Base-by-base conservation (phyloP, 2,113 vertebrate genomes). In the Chamaetylas fuelleborni region DNA sequence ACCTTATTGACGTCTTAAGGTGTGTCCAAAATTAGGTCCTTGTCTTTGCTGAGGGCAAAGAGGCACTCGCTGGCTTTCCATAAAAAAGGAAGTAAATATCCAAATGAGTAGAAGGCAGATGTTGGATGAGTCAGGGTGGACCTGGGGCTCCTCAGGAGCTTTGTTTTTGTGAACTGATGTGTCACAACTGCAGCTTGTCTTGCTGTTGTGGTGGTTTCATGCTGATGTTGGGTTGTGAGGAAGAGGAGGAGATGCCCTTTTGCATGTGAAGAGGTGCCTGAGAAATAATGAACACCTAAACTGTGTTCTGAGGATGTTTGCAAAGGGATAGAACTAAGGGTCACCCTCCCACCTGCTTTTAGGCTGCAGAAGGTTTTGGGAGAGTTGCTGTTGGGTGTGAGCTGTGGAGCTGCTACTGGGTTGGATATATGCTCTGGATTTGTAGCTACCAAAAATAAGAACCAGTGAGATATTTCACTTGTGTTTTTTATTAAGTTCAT, bases 1-100 rank as follows among this genome's bases (percentile, higher is more conserved):
- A 95, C 93, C 79, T 92, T 88, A 34, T 23, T 95, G 92, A 78
- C 0, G 0, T 90, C 47, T 56, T 81, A 73, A 94, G 85, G 67
- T 42, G 82, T 64, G 72, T 90, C 85, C 93, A 83, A 62, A 95
- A 94, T 93, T 81, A 94, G 67, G 82, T 53, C 69, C 90, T 89
- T 48, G 65, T 78, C 69, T 92, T 86, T 0, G 3, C 82, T 64
- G 80, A 74, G 78, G 85, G 72, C 2, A 0, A 65, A 78, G 81
- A 81, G 57, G 51, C 0, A 0, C 51, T 85, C 2, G 2, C 51
- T 47, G 60, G 33, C 64, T 53, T 86, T 92, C 85, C 56, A 38
- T 90, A 65, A 40, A 38, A 92, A 86, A 80, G 82, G 82, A 94
- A 92, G 76, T 80, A 70, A 93, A 66, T 81, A 47, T 8, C 72